Percentiles rank a stretch among this genome's conserved stretches.
phyloP scores from a whole-genome alignment of 2,888 invertebrate species.

The Athalia rosae region DNA sequence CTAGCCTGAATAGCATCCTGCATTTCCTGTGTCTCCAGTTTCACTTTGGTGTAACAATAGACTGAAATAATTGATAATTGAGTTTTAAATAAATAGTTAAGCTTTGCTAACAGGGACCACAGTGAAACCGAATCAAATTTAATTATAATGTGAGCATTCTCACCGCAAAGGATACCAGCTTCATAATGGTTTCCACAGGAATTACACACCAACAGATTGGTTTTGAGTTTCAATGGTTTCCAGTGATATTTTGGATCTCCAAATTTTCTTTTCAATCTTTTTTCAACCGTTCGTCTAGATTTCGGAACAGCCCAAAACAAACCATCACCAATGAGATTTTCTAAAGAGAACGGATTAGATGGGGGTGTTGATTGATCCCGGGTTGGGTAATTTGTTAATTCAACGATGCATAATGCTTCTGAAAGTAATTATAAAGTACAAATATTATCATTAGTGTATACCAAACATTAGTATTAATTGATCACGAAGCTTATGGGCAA shows the following conservation, averaged over 20 bases:
- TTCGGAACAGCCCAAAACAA: constrained; percentile 90
- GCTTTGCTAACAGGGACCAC: too few relatives aligned
- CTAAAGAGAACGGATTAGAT: constrained; percentile 75
- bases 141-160: constrained; percentile 62
- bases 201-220: constrained; percentile 84
- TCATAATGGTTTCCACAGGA: constrained; percentile 92
- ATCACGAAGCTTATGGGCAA: too few relatives aligned
- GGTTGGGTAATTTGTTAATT: constrained; percentile 53
- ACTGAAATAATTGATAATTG: constrained; percentile 75
- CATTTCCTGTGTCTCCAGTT: constrained; percentile 87
- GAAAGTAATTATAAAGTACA: constrained; percentile 54
- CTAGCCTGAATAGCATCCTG: constrained; percentile 84
- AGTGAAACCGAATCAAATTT: too few relatives aligned
- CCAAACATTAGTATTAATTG: constrained; percentile 6
- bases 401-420: constrained; percentile 66
- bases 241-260: constrained; percentile 80
- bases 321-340: constrained; percentile 83
- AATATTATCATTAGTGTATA: not conserved
- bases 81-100: not conserved
- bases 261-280: constrained; percentile 82
- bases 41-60: constrained; percentile 89
- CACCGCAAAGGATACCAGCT: constrained; percentile 87
- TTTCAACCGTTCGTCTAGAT: constrained; percentile 85
- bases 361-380: constrained; percentile 46
- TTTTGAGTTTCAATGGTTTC: constrained; percentile 84